Evolutionary conservation across 2,888 invertebrate species (phyloP), one percentile per base, ranked within the genome.

Genomic region (Cosmorhoe ocellata): DNA sequence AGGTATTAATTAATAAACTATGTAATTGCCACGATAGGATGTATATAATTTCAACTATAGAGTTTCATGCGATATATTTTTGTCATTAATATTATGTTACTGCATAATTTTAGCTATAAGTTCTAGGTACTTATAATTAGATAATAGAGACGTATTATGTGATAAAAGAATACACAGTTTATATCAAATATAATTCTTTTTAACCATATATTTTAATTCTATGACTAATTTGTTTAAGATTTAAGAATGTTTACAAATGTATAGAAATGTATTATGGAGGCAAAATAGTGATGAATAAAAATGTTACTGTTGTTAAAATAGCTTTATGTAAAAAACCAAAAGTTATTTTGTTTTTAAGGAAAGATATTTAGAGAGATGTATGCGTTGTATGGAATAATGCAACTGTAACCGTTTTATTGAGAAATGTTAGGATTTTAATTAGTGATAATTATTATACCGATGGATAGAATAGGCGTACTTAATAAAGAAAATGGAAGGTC

Each of bases 291-390:
- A 83, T 77, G 69, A 67, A 77, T 74, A 70, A 65, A 53, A 79
- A 81, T 79, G 84, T 87, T 86, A 86, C 81, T 87, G 83, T 88
- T 88, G 86, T 87, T 88, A 34, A 24, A 27, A 84, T 81, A 89
- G 87, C 85, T 88, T 85, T 89, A 86, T 83, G 81, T 80, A 76
- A 77, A 84, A 84, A 87, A 87, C 88, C 85, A 89, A 88, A 83
- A 84, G 88, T 88, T 88, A 84, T 84, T 86, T 85, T 82, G 84
- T 87, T 87, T 82, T 82, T 84, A 86, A 82, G 81, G 74, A 67
- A 69, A 69, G 71, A 67, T 69, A 70, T 69, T 62, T 68, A 67
- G 66, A 64, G 31, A 48, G 18, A 50, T 62, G 38, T 51, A 60
- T 62, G 50, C 44, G 58, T 59, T 52, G n/a, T n/a, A n/a, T n/a